Evolutionary conservation across 2,888 invertebrate genomes (phyloP).

Genomic region (Entomobrya multifasciata): DNA sequence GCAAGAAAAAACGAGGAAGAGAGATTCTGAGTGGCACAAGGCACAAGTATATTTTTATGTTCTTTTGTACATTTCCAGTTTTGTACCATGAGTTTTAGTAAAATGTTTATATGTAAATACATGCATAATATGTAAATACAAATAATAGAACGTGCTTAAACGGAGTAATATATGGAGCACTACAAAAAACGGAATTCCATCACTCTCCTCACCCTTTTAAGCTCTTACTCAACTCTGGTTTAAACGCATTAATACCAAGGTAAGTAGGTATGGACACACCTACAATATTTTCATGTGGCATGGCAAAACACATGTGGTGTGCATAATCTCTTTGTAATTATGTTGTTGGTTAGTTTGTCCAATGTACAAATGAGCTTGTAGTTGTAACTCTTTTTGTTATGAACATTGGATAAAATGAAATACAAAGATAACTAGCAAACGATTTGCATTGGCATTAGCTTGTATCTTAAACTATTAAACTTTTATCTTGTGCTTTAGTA

Average conservation of each 20-base stretch:
- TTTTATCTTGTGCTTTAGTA: no score
- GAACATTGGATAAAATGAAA: no score
- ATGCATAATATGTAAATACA: no score
- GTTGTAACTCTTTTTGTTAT: no score
- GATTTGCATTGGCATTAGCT: no score
- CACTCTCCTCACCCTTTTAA: not conserved
- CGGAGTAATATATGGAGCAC: not conserved
- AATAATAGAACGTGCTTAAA: not conserved
- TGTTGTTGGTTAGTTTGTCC: no score
- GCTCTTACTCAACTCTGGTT: not conserved
- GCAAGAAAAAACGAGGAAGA: constrained; percentile 37
- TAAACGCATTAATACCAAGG: constrained; percentile 14
- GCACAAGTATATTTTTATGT: not conserved
- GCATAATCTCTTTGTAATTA: not conserved
- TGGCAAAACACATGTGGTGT: not conserved
- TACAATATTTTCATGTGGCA: constrained; percentile 57
- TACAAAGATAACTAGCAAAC: no score
- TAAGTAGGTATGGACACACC: constrained; percentile 61
- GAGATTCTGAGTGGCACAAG: not conserved
- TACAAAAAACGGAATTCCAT: constrained; percentile 26
- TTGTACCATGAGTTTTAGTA: not conserved
- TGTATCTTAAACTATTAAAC: no score
- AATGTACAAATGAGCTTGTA: no score
- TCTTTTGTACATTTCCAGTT: not conserved
- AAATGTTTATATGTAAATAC: not conserved